Evolutionary conservation across 2,113 vertebrate genomes (phyloP).

Genomic region (Centropus unirufus): DNA sequence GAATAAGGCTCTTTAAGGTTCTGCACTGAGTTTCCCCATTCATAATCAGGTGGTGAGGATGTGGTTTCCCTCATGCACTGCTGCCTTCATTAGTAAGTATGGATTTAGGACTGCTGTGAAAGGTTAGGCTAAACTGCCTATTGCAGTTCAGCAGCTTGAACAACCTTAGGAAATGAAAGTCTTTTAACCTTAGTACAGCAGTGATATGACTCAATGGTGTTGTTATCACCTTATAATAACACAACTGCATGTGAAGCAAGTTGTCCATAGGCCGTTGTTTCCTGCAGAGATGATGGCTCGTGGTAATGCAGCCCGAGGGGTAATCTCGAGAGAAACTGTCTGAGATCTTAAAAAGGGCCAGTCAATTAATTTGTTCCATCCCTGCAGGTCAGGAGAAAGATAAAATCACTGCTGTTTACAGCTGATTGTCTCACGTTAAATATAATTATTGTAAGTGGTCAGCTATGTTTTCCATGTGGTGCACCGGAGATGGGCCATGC

Average conservation of each 20-base stretch:
- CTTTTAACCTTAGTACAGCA: conserved; percentile 36
- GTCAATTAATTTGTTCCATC: conserved; percentile 24
- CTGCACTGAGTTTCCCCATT: not conserved
- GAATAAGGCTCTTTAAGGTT: not conserved
- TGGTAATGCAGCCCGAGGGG: not conserved
- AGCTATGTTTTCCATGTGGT: not conserved
- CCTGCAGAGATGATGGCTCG: conserved; percentile 56
- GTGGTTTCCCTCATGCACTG: not conserved
- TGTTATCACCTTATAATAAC: conserved; percentile 58
- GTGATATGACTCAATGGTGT: conserved; percentile 35
- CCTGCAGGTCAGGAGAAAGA: not conserved
- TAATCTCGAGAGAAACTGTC: conserved; percentile 6
- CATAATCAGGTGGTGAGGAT: conserved; percentile 2
- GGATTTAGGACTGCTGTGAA: conserved; percentile 66
- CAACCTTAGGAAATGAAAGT: conserved; percentile 34
- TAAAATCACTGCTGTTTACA: not conserved
- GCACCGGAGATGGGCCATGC: fast-evolving
- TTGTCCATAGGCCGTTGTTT: conserved; percentile 27
- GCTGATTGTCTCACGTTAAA: not conserved
- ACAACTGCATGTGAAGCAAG: conserved; percentile 29
- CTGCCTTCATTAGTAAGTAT: conserved; percentile 59
- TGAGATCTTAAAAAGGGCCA: not conserved
- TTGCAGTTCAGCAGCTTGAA: conserved; percentile 37
- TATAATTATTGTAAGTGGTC: not conserved
- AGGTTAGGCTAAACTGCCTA: conserved; percentile 51